phyloP scores from a whole-genome alignment of 2,113 vertebrate species.

The Cepphus grylle region DNA sequence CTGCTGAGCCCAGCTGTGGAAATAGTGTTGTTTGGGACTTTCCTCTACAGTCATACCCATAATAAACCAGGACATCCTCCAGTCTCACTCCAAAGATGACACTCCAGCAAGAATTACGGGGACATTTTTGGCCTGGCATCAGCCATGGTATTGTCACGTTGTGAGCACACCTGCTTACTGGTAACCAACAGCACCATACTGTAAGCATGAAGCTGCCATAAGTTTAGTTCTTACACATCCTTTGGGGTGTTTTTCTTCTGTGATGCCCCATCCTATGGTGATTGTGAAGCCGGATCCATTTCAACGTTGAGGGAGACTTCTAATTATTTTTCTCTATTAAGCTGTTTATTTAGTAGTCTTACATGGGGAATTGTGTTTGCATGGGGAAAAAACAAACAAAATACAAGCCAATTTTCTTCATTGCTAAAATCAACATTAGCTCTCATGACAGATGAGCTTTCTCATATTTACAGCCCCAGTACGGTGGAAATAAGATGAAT shows the following conservation, averaged over 20 bases:
- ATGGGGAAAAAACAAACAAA: not conserved
- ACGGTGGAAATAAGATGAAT: not conserved
- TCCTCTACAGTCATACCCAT: not conserved
- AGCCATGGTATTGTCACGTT: not conserved
- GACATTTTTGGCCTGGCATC: not conserved
- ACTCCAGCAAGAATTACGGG: not conserved
- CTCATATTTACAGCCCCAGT: not conserved
- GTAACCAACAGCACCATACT: not conserved
- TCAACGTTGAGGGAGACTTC: not conserved
- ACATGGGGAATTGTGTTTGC: not conserved
- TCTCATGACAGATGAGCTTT: not conserved
- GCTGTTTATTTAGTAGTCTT: not conserved
- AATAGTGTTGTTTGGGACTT: not conserved
- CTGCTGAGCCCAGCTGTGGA: slow-evolving; percentile 58
- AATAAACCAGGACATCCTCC: not conserved
- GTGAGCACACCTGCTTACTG: slow-evolving; percentile 35
- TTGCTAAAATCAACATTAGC: not conserved
- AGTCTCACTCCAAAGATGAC: not conserved
- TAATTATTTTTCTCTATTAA: not conserved
- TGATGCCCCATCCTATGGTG: not conserved
- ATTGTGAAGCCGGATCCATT: not conserved
- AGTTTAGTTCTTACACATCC: not conserved
- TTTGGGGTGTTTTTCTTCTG: not conserved
- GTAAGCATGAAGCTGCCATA: not conserved
- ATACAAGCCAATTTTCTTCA: not conserved